Conservation (phyloP, 2,888 invertebrate species). For the Drosophila meridionalis region DNA sequence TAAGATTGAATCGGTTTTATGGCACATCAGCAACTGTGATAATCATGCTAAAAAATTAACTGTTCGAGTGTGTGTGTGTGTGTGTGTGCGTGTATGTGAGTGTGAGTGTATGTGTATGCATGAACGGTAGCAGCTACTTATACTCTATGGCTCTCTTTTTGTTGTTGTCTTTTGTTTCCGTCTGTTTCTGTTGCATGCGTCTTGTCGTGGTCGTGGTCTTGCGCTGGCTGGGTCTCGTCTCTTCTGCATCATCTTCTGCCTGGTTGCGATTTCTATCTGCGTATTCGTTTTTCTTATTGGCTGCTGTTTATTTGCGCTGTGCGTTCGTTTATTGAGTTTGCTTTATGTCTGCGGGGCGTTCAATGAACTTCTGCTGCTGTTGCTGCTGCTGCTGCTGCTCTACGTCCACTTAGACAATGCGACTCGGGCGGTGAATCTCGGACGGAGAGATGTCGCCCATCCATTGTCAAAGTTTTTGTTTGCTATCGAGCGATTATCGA, state of each 20-base stretch:
- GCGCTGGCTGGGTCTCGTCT: conserved; percentile 29
- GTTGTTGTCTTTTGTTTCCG: conserved; percentile 42
- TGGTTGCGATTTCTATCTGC: conserved; percentile 75
- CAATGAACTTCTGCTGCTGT: conserved; percentile 63
- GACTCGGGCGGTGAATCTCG: conserved; percentile 30
- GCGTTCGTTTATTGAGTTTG: conserved; percentile 78
- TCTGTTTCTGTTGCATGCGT: conserved; percentile 23
- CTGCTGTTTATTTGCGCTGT: conserved; percentile 76
- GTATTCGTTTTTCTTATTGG: conserved; percentile 74
- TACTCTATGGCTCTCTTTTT: conserved; percentile 12
- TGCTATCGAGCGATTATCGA: conserved; percentile 58
- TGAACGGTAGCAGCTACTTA: conserved; percentile 24
- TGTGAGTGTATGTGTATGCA: conserved; percentile 2
- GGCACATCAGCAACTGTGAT: conserved; percentile 47
- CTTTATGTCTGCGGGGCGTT: conserved; percentile 68
- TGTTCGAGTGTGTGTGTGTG: neutral
- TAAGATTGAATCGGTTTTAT: conserved; percentile 40
- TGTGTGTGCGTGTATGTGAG: neutral
- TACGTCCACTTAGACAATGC: conserved; percentile 46
- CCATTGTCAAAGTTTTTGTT: conserved; percentile 48
- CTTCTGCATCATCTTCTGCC: conserved; percentile 47
- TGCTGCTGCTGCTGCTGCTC: conserved; percentile 5
- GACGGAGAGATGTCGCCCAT: conserved; percentile 41
- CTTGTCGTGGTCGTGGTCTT: conserved; percentile 21
- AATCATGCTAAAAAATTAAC: conserved; percentile 39